Evolutionary conservation across 2,113 vertebrate genomes (phyloP).

Genomic region (Elephas maximus): DNA sequence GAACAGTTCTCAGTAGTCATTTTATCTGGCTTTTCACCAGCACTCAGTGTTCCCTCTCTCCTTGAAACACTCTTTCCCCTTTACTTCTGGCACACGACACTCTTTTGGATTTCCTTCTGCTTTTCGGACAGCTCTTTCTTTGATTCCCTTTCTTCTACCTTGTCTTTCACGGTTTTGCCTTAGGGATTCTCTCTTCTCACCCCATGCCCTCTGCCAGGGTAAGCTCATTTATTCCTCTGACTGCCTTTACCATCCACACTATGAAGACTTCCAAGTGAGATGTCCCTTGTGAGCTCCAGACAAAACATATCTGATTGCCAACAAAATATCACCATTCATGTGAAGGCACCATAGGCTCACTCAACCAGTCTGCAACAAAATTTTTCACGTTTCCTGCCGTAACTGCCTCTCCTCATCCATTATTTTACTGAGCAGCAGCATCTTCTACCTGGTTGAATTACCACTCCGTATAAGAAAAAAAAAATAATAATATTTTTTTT

Average conservation of each 20-base stretch:
- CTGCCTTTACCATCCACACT: neutral
- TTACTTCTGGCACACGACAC: neutral
- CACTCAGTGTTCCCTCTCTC: neutral
- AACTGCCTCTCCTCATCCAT: neutral
- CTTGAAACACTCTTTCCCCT: neutral
- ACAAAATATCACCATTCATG: slow-evolving; percentile 20
- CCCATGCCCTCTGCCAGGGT: neutral
- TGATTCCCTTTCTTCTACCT: neutral
- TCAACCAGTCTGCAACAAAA: slow-evolving; percentile 21
- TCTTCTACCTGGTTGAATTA: slow-evolving; percentile 21
- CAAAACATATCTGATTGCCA: neutral
- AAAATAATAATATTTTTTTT: too few species aligned
- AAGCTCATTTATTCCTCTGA: neutral
- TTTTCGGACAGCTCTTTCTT: neutral
- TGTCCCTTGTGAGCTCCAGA: neutral
- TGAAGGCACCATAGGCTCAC: neutral
- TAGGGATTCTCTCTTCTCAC: neutral
- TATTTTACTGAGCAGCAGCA: neutral
- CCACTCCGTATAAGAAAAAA: neutral
- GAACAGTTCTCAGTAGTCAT: slow-evolving; percentile 31
- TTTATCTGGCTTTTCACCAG: slow-evolving; percentile 41
- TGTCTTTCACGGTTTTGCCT: neutral
- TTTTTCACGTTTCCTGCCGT: neutral
- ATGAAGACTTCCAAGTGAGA: slow-evolving; percentile 6
- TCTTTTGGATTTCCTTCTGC: neutral